A percentile compares a stretch with the other conserved stretches of the same genome.
These are phyloP conservation scores for Cantharis flavilabris DNA, from an alignment of 2,888 invertebrate species.

Conservation along the genomic window DNA sequence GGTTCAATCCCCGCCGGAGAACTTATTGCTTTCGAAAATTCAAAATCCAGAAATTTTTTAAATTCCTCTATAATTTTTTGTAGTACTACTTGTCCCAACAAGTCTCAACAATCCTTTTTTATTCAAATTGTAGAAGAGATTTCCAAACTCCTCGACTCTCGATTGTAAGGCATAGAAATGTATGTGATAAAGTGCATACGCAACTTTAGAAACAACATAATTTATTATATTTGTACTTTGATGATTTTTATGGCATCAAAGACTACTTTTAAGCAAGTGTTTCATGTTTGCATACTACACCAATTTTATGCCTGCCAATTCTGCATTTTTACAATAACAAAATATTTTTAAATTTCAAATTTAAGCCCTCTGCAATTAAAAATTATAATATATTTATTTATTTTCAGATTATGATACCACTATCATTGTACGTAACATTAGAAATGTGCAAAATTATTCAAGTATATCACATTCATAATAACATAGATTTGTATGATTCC, in stretches of 20 bases:
- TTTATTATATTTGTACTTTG: not conserved
- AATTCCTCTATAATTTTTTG: not conserved
- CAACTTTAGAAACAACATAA: not conserved
- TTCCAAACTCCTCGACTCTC: too few relatives aligned
- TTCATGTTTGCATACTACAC: not conserved
- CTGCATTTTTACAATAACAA: too few relatives aligned
- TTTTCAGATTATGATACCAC: constrained; percentile 88
- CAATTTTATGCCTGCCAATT: not conserved
- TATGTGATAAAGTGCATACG: not conserved
- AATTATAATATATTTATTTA: constrained; percentile 11
- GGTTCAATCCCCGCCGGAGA: not conserved
- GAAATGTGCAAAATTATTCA: constrained; percentile 96
- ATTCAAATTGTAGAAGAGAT: too few relatives aligned
- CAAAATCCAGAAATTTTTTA: not conserved
- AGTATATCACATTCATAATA: constrained; percentile 93
- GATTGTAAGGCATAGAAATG: too few relatives aligned
- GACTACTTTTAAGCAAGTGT: not conserved
- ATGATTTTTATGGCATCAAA: not conserved
- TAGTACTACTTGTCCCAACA: too few relatives aligned
- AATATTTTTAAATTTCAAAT: too few relatives aligned
- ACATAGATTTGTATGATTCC: constrained; percentile 84
- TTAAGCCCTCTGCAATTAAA: not conserved
- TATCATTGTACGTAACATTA: constrained; percentile 94
- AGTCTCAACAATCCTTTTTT: too few relatives aligned
- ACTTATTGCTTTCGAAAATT: not conserved